phyloP scores from a whole-genome alignment of 30 jellyfish, hydroid and myxozoan genomes.

The Hydractinia echinata region DNA sequence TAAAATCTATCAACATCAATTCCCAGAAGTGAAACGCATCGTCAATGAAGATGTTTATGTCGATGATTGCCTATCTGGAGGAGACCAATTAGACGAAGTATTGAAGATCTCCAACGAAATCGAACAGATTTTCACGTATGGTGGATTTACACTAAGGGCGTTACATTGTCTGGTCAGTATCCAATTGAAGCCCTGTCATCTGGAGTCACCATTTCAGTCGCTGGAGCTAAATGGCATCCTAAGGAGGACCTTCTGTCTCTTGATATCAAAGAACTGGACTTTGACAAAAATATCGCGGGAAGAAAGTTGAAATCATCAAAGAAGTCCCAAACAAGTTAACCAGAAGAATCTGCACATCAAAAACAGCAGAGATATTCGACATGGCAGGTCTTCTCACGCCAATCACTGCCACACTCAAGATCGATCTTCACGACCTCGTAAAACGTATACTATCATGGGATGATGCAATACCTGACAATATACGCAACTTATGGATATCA shows the following conservation, averaged over 20 bases:
- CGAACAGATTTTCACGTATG: not conserved
- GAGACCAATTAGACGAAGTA: not conserved
- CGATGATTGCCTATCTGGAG: conserved; percentile 26
- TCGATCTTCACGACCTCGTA: conserved; percentile 9
- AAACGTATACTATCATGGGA: not conserved
- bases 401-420: not conserved
- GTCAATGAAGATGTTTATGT: conserved; percentile 13
- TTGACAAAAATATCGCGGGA: not conserved
- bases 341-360: not conserved
- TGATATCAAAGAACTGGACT: not conserved
- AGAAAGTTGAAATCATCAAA: not conserved
- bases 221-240: not conserved
- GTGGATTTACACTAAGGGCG: conserved; percentile 13
- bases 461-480: not conserved
- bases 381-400: conserved; percentile 2
- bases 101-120: not conserved
- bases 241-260: not conserved
- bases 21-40: conserved; percentile 18
- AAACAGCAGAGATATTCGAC: too few species aligned
- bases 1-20: not conserved
- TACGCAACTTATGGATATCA: not conserved
- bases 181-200: not conserved
- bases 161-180: conserved; percentile 4
- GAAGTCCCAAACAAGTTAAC: not conserved
- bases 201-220: not conserved